phyloP scores from a whole-genome alignment of 2,888 invertebrate genomes.

The Luffia ferchaultella region DNA sequence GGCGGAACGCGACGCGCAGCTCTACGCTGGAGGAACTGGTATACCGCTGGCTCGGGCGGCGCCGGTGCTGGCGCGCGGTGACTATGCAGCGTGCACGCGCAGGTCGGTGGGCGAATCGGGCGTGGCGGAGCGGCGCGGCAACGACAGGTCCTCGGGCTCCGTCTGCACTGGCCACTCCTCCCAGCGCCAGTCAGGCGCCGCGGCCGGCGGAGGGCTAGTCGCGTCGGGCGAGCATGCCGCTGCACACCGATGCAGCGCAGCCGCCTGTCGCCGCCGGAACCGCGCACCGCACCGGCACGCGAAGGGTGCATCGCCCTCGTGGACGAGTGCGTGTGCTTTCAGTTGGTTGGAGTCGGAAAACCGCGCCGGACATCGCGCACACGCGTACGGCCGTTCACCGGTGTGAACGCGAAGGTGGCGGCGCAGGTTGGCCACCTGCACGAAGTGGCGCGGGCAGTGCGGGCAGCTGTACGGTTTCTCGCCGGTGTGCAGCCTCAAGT shows the following conservation, averaged over 20 bases:
- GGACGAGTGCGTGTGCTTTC: slow-evolving; percentile 88
- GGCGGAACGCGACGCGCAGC: slow-evolving; percentile 30
- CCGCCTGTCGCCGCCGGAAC: slow-evolving; percentile 88
- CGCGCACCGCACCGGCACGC: slow-evolving; percentile 82
- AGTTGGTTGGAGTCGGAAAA: slow-evolving; percentile 94
- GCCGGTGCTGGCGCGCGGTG: slow-evolving; percentile 21
- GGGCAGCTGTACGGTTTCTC: slow-evolving; percentile 93
- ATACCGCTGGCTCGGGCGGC: slow-evolving; percentile 46
- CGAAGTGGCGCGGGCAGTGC: slow-evolving; percentile 91
- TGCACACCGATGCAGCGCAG: slow-evolving; percentile 84
- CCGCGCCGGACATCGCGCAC: slow-evolving; percentile 83
- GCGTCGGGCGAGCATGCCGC: slow-evolving; percentile 32
- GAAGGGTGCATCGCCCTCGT: slow-evolving; percentile 91
- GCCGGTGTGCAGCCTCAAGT: slow-evolving; percentile 91
- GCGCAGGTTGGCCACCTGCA: slow-evolving; percentile 91
- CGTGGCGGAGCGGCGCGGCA: slow-evolving; percentile 64
- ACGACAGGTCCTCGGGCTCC: slow-evolving; percentile 89
- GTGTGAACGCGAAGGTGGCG: slow-evolving; percentile 91
- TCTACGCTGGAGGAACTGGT: slow-evolving; percentile 77
- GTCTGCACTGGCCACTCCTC: slow-evolving; percentile 81
- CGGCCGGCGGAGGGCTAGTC: slow-evolving; percentile 53
- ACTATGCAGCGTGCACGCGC: slow-evolving; percentile 58
- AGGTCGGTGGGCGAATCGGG: slow-evolving; percentile 59
- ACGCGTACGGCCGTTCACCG: slow-evolving; percentile 89
- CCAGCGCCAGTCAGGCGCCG: slow-evolving; percentile 52